Evolutionary conservation across 2,113 vertebrate genomes (phyloP).

Genomic region (Nyctereutes procyonoides): DNA sequence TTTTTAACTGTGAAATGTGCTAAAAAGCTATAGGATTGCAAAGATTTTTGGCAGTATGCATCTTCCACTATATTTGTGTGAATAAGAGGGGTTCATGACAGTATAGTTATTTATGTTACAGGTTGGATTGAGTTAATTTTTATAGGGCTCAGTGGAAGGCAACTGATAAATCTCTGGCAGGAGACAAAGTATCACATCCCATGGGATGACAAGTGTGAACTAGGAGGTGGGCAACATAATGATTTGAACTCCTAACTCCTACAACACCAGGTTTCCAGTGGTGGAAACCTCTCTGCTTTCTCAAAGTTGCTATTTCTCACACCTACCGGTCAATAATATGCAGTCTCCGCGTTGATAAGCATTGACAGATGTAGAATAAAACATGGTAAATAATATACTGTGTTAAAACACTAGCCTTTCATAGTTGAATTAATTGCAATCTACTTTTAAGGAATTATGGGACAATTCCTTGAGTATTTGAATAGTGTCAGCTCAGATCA

Average conservation of each 20-base stretch:
- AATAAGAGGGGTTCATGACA: neutral
- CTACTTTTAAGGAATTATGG: neutral
- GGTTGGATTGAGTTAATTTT: neutral
- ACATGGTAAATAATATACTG: neutral
- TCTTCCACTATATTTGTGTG: neutral
- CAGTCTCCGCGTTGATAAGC: no score
- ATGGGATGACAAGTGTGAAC: neutral
- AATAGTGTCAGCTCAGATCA: neutral
- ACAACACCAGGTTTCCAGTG: no score
- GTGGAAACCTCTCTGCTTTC: neutral
- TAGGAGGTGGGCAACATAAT: fast-evolving
- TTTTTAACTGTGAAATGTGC: neutral
- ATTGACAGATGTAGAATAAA: neutral
- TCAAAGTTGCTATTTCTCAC: neutral
- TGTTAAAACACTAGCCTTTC: neutral
- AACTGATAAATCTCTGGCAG: neutral
- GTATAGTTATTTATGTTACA: neutral
- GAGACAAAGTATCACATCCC: neutral
- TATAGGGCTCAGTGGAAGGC: neutral
- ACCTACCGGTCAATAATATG: neutral
- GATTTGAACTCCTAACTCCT: neutral
- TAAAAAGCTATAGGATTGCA: neutral
- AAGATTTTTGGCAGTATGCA: neutral
- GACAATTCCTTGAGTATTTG: neutral
- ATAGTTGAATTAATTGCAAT: neutral